phyloP scores from a whole-genome alignment of 1,140 invertebrate species.

The Scaptomyza hsui region DNA sequence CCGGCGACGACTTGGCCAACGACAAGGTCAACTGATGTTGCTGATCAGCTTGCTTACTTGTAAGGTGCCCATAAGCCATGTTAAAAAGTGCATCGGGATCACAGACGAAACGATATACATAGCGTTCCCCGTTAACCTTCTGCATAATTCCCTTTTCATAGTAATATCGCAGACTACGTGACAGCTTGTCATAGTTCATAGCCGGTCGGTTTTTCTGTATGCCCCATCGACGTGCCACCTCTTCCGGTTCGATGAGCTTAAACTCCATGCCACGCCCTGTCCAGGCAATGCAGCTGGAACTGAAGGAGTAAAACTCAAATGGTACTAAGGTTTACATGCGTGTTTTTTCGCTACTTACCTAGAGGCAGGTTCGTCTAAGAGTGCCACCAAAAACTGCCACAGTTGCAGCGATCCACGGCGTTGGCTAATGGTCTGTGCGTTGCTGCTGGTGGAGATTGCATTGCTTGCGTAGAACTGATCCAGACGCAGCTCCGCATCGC shows the following conservation, averaged over 20 bases:
- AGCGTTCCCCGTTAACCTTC: constrained; percentile 97
- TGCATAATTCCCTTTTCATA: constrained; percentile 99
- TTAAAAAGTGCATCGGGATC: constrained; percentile 96
- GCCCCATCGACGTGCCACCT: constrained; percentile 93
- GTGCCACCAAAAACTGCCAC: constrained; percentile 96
- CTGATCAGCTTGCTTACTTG: constrained; percentile 56
- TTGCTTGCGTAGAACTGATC: constrained; percentile 78
- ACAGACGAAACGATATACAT: constrained; percentile 98
- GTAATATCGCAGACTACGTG: constrained; percentile 96
- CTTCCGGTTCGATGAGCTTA: constrained; percentile 97
- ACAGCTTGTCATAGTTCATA: constrained; percentile 99
- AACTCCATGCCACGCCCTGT: constrained; percentile 97
- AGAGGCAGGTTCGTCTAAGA: constrained; percentile 92
- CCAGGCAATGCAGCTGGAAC: constrained; percentile 96
- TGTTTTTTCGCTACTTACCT: too few relatives aligned
- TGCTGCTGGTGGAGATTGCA: constrained; percentile 73
- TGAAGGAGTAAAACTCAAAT: constrained; percentile 68
- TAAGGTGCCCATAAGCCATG: constrained; percentile 87
- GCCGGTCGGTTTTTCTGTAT: constrained; percentile 95
- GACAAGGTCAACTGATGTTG: constrained; percentile 67
- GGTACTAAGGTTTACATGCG: too few relatives aligned
- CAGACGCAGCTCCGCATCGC: constrained; percentile 72
- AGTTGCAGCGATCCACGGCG: constrained; percentile 94
- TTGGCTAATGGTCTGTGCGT: constrained; percentile 70
- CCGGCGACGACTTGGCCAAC: constrained; percentile 57